Evolutionary conservation across 1,140 invertebrate species (phyloP), one percentile per base, ranked within the genome.

Genomic region (Pachypeltis micranthus): DNA sequence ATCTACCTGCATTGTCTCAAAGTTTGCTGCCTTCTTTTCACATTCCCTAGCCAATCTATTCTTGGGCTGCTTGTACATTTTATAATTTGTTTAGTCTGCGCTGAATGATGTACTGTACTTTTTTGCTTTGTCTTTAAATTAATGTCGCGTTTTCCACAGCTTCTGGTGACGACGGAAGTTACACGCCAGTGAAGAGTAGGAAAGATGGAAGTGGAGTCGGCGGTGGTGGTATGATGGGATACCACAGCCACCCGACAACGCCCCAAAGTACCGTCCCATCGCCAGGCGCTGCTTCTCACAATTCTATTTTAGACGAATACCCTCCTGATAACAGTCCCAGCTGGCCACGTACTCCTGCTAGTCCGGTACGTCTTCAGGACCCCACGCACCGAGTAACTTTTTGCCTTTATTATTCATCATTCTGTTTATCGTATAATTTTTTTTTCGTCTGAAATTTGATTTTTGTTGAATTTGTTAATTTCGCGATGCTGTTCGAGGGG

Each of bases 251-350:
- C 63, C 66, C 70, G 47, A 63, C 67, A 64, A 69, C 81, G 80
- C 69, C 81, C 77, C 81, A 83, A 69, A 82, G 81, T 72, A 82
- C 84, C 25, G 81, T 85, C 63, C 85, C 85, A 44, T 90, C 91
- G 62, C 91, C 91, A 59, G 86, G 87, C 69, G 85, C 85, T 67
- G 86, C 85, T 63, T 86, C 80, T 78, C 86, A 85, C 79, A 85
- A 88, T 72, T 90, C 88, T 4, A 81, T 84, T 70, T 91, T 92
- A 71, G 92, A 96, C 71, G 91, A 96, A 71, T 93, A 93, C 78
- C 81, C 84, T 23, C 63, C 69, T 0, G 70, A 70, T 56, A 63
- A 66, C 63, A 90, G 86, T 73, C 90, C 91, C 63, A 84, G 87
- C 71, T 90, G 88, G 88, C 83, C 89, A 60, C 81, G 90, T 69